Base-by-base conservation (phyloP, 2,888 invertebrate genomes). In the Gymnoscelis rufifasciata region DNA sequence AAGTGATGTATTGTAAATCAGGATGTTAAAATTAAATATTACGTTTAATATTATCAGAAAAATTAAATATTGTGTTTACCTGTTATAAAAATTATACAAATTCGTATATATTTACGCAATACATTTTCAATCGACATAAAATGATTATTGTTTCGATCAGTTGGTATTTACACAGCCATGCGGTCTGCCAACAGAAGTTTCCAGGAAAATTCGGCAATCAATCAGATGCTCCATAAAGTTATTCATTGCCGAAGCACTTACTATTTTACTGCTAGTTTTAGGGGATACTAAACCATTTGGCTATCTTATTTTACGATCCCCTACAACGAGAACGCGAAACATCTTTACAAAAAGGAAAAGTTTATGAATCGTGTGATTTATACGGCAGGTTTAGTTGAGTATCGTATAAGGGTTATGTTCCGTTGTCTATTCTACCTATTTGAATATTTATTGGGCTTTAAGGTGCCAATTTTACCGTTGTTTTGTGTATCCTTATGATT, bases 191-290 rank as follows among this genome's bases (percentile, higher is more conserved):
- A 23, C 35, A 23, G 8, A 10, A 35, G 14, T 36, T 62, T 54
- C 56, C 38, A 51, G 15, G 66, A 68, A 71, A 72, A 72, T 79
- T 78, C 57, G 66, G 71, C 70, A 79, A 78, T 81, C 81, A 81
- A 80, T 81, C 80, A 78, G 78, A 74, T 73, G 68, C 73, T 71
- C 71, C 74, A 77, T 79, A 79, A 79, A 79, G 74, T 71, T 79
- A 80, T 80, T 79, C 79, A 81, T 78, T 80, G 78, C 65, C 54
- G 28, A 62, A 59, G 71, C 74, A 74, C 79, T 78, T 75, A 71
- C 74, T 66, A 72, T 76, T 81, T 80, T 79, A 81, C 71, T 68
- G 69, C 77, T 77, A 79, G 78, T 79, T 81, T 81, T 79, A 81
- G 77, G 68, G 62, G 70, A 69, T 62, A 79, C 68, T 81, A 79